Evolutionary conservation across 2,113 vertebrate species (phyloP), one percentile per base, ranked within the genome.

Genomic region (Pyrgilauda ruficollis): DNA sequence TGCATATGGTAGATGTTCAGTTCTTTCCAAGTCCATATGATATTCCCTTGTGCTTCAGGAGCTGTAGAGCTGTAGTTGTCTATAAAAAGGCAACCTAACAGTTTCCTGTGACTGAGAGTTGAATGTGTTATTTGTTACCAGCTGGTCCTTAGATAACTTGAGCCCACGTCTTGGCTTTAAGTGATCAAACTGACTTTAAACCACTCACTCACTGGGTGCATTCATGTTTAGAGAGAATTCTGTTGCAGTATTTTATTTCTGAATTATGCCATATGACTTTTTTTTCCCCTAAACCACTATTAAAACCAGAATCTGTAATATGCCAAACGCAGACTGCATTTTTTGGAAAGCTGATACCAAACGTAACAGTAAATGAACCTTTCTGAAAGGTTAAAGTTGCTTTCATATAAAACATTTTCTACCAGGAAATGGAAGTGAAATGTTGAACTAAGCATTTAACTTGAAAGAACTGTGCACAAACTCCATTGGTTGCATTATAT

Each of bases 111-210:
- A 64, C 93, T 12, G n/a, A 85, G 64, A 90, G 62, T 55, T 97
- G 89, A 97, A 96, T 83, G 76, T 97, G 96, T 97, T 97, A 95
- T 95, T 96, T 97, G 93, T 96, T 97, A 96, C 82, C 94, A 96
- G 91, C 91, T 96, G 84, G 90, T 94, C 96, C 88, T 84, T 22
- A 53, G 80, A 58, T 47, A 96, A 63, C 88, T 58, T 90, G 53
- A 95, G 80, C 59, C 80, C 69, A 91, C 69, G 53, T 76, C 78
- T 76, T 95, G 91, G 68, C 87, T 94, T 97, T 95, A 92, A 92
- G 87, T 59, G 66, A 89, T 85, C 66, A 94, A 93, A 90, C 61
- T 90, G 92, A 89, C 93, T 95, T 96, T 91, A 97, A 98, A 96
- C 78, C 75, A 61, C 87, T 91, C 1, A 0, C 69, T 87, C 67